phyloP scores from a whole-genome alignment of 2,888 invertebrate species.

The Cepaea hortensis region DNA sequence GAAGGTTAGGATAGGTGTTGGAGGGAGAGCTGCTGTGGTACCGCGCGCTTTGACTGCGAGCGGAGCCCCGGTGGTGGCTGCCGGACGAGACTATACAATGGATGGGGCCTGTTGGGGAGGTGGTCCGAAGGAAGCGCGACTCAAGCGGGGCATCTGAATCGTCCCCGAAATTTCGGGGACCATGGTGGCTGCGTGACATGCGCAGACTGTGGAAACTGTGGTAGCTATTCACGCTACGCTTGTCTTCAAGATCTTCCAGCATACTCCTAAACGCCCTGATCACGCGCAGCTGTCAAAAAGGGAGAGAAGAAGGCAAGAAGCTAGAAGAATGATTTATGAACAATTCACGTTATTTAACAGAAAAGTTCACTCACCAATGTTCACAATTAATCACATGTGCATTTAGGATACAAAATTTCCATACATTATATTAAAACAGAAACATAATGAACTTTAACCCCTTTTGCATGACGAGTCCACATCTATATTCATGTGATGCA shows the following conservation, averaged over 20 bases:
- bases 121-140: constrained; percentile 60
- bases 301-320: constrained; percentile 40
- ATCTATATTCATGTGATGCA: no score
- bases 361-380: background rate
- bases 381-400: background rate
- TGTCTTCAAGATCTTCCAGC: constrained; percentile 99
- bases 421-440: no score
- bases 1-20: constrained; percentile 56
- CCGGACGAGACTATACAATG: constrained; percentile 11
- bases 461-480: no score
- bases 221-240: constrained; percentile 87
- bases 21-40: constrained; percentile 37
- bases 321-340: constrained; percentile 5
- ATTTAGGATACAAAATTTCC: background rate
- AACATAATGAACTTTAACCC: no score
- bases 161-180: constrained; percentile 77
- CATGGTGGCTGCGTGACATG: constrained; percentile 85
- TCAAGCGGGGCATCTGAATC: constrained; percentile 52
- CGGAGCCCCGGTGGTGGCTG: constrained; percentile 47
- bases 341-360: background rate
- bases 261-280: constrained; percentile 83
- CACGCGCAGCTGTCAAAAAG: constrained; percentile 74
- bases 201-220: constrained; percentile 74
- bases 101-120: constrained; percentile 58
- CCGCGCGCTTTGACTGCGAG: constrained; percentile 34